Evolutionary conservation across 2,888 invertebrate genomes (phyloP).

Genomic region (Thecocarcelia acutangulata): DNA sequence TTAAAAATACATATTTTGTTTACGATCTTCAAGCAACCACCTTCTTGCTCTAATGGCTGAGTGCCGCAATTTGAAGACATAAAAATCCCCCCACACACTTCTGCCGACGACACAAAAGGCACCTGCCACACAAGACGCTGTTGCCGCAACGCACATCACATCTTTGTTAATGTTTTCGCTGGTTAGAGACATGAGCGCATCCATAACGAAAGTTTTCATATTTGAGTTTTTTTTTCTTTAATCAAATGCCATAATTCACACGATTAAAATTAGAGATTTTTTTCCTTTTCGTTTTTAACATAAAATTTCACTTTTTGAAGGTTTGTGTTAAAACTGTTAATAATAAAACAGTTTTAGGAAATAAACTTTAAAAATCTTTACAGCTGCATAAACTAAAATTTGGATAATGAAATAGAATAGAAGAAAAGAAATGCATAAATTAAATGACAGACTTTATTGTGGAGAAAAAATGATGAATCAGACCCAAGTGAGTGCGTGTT

Average conservation of each 20-base stretch:
- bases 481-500: not conserved
- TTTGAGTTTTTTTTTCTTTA: not conserved
- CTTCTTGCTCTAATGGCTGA: conserved; percentile 32
- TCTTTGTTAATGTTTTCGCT: not conserved
- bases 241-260: conserved; percentile 63
- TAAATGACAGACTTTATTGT: conserved; percentile 13
- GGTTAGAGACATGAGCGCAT: not conserved
- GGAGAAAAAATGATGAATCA: not conserved
- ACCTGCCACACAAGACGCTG: conserved; percentile 64
- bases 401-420: not conserved
- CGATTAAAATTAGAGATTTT: conserved; percentile 60
- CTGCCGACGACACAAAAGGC: not conserved
- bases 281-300: conserved; percentile 8
- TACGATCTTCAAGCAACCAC: conserved; percentile 31
- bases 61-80: not conserved
- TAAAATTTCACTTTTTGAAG: conserved; percentile 50
- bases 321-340: conserved; percentile 3
- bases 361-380: not conserved
- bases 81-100: conserved; percentile 21
- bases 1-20: conserved; percentile 33
- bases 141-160: not conserved
- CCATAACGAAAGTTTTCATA: conserved; percentile 4
- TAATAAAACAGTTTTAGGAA: conserved; percentile 7
- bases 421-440: conserved; percentile 52
- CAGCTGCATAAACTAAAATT: conserved; percentile 37